These are phyloP conservation scores for Hemistola chrysoprasaria DNA, from an alignment of 2,888 invertebrate species.

Conservation along the genomic window DNA sequence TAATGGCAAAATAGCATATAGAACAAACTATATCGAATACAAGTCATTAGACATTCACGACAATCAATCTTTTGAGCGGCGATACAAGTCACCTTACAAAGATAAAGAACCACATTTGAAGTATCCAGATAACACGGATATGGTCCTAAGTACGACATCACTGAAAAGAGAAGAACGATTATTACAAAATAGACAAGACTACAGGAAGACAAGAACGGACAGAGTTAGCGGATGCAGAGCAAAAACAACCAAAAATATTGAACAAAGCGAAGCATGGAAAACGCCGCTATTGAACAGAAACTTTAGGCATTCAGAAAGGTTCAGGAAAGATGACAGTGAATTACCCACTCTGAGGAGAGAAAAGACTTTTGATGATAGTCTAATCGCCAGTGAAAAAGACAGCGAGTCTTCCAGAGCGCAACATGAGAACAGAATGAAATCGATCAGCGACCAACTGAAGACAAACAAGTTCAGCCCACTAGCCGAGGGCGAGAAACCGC, in stretches of 20 bases:
- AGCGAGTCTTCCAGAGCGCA: constrained; percentile 58
- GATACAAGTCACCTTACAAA: constrained; percentile 69
- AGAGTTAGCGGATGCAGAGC: constrained; percentile 74
- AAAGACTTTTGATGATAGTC: constrained; percentile 75
- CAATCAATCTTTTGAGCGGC: constrained; percentile 62
- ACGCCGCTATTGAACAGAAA: constrained; percentile 71
- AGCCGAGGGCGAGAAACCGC: constrained; percentile 60
- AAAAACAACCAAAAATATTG: constrained; percentile 69
- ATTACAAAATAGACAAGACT: constrained; percentile 76
- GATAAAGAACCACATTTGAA: constrained; percentile 71
- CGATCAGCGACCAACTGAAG: constrained; percentile 59
- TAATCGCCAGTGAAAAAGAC: constrained; percentile 58
- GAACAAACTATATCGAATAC: constrained; percentile 59
- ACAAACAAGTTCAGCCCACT: constrained; percentile 54
- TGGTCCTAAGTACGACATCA: constrained; percentile 66
- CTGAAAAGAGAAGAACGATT: constrained; percentile 73
- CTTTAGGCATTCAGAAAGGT: constrained; percentile 76
- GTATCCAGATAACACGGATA: constrained; percentile 68
- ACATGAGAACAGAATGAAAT: constrained; percentile 60
- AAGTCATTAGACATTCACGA: constrained; percentile 64
- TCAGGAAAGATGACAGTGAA: constrained; percentile 64
- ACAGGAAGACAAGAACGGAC: constrained; percentile 71
- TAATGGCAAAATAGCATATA: constrained; percentile 51
- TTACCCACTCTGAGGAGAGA: constrained; percentile 69
- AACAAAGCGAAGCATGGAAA: constrained; percentile 71